A percentile compares a stretch with the other conserved stretches of the same genome.
Conservation (phyloP, 2,113 vertebrate genomes). For the Ciconia maguari region DNA sequence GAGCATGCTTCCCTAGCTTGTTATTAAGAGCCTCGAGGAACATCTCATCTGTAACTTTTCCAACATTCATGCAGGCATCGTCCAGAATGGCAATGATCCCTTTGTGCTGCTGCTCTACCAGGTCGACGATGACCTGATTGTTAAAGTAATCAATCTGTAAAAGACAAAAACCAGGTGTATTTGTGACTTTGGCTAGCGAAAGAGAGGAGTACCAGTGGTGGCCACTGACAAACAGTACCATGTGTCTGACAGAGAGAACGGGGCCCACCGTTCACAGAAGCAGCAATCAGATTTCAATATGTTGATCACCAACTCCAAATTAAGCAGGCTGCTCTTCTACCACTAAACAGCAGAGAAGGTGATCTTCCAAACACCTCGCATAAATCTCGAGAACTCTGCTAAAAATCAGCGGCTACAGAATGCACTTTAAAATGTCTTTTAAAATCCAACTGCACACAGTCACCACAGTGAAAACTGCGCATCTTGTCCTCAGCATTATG, state of each 20-base stretch:
- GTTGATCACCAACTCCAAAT: neutral
- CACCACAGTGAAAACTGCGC: neutral
- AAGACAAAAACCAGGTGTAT: neutral
- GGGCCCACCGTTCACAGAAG: neutral
- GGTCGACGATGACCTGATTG: constrained; percentile 96
- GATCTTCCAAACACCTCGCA: neutral
- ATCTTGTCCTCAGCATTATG: neutral
- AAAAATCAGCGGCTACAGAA: neutral
- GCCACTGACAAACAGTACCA: neutral
- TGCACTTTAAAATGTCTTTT: neutral
- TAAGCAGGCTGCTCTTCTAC: neutral
- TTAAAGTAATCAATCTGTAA: constrained; percentile 96
- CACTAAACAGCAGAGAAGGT: neutral
- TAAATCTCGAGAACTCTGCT: neutral
- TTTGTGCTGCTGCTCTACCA: constrained; percentile 97
- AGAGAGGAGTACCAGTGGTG: neutral
- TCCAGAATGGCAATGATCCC: constrained; percentile 95
- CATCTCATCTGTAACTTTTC: constrained; percentile 94
- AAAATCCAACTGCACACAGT: neutral
- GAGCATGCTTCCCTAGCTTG: constrained; percentile 90
- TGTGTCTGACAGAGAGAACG: neutral
- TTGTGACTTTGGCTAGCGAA: neutral
- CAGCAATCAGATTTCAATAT: neutral
- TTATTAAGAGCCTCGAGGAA: constrained; percentile 93
- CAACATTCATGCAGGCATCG: constrained; percentile 97